Evolutionary conservation across 2,888 invertebrate genomes (phyloP), one percentile per base, ranked within the genome.

Genomic region (Parelbella ahira): DNA sequence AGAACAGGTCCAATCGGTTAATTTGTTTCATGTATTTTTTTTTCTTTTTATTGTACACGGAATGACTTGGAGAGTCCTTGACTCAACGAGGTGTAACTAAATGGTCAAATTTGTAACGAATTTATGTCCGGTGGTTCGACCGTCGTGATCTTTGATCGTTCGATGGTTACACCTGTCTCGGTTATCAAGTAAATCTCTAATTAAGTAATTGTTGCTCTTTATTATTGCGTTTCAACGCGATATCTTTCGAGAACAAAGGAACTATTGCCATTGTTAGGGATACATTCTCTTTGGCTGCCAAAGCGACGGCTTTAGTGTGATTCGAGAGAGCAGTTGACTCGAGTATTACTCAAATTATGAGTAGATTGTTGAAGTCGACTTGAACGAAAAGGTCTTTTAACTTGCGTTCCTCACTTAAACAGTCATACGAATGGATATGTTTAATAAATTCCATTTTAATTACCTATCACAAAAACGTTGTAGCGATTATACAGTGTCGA

Each of bases 81-180:
- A 68, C 66, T 77, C 84, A 87, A 87, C 86, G 86, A 87, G 87
- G 83, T 83, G 86, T 77, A 76, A 76, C 87, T 77, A 86, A 87
- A 87, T 73, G 74, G 68, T 70, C 70, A 67, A 77, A 82, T 83
- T 83, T 77, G 80, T 76, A 84, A 75, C 83, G 83, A 86, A 84
- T 86, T 63, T 77, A 77, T 83, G 84, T 83, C 83, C 83, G 82
- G 67, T 58, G 58, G 61, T 54, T 51, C 58, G 58, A 54, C 57
- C 47, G 50, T 63, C 72, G 69, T 71, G 74, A 73, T 75, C 72
- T 63, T 64, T 67, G 73, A 73, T 70, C 68, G 56, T 56, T 64
- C 66, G 73, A 73, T 70, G 68, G 56, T 56, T 73, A 64, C 84
- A 86, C 80, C 81, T 83, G 84, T 79, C 19, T 33, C 63, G 61